Evolutionary conservation across 2,888 invertebrate species (phyloP), one percentile per base, ranked within the genome.

Genomic region (Plagodis dolabraria): DNA sequence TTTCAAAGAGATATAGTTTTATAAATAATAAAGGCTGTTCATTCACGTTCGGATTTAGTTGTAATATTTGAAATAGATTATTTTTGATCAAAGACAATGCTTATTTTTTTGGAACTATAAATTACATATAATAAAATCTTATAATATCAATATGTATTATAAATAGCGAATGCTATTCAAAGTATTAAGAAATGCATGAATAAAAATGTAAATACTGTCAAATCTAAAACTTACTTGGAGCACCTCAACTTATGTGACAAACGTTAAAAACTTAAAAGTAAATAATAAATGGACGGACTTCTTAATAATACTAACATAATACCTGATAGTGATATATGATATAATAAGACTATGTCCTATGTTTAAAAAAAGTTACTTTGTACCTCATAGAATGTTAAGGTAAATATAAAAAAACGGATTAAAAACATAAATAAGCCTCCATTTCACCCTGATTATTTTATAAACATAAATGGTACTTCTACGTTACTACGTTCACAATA

Each of bases 311-410:
- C 42, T 10, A 12, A 49, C 40, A n/a, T 46, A 38, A 35, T 58
- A 40, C 54, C 10, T 50, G 46, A 40, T 53, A 53, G 49, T 48
- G 52, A 48, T 58, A 47, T 7, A 22, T 42, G 8, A 34, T 57
- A 57, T 53, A 51, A 53, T 54, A 59, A 53, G 47, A 52, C 42
- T 60, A 50, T 36, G 36, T 38, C 35, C 12, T 47, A 51, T 33
- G 53, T 57, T 33, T 55, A 60, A 63, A 63, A 71, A 58, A 36
- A 57, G 45, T 45, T 57, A 53, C 10, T 63, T 63, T 63, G 63
- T 63, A 63, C 63, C 58, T 53, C 34, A 44, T 0, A 45, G 10
- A 57, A 46, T 62, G 38, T 36, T 12, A 53, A 53, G 38, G 47
- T 59, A 43, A 47, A 51, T 46, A 50, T n/a, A 50, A 12, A 35